phyloP scores from a whole-genome alignment of 2,888 invertebrate genomes.

The Pseudococcus viburni region DNA sequence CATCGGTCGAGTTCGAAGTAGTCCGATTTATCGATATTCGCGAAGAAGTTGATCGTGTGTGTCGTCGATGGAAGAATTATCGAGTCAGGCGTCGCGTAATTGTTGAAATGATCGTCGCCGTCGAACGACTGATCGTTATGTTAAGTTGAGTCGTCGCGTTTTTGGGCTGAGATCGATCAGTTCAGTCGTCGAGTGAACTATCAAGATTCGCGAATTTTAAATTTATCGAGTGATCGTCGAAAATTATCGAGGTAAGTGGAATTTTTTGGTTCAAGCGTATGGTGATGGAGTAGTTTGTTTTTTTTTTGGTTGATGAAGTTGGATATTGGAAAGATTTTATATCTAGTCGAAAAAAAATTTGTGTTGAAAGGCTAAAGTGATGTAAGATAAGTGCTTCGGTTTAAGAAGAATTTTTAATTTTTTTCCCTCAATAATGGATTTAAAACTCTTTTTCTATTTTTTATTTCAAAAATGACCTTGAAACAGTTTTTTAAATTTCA shows the following conservation, averaged over 20 bases:
- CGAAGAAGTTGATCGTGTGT: background rate
- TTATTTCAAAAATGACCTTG: too few relatives aligned
- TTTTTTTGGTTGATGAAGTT: too few relatives aligned
- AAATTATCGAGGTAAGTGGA: background rate
- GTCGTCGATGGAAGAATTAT: background rate
- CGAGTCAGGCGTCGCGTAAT: background rate
- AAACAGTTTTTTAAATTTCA: too few relatives aligned
- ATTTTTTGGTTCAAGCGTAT: background rate
- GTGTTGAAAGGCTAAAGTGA: too few relatives aligned
- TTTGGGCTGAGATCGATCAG: background rate
- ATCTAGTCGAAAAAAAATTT: too few relatives aligned
- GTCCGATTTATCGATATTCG: slow-evolving; percentile 14
- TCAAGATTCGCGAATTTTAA: background rate
- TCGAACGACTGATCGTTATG: background rate
- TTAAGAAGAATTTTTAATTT: too few relatives aligned
- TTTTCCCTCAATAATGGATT: too few relatives aligned
- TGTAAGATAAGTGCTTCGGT: too few relatives aligned
- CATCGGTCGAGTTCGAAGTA: background rate
- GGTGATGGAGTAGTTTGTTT: background rate
- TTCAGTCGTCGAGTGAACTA: background rate
- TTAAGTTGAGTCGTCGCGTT: background rate
- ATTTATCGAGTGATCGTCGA: background rate
- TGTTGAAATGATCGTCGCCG: background rate
- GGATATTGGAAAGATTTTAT: background rate
- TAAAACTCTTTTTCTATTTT: too few relatives aligned